Evolutionary conservation across 2,113 vertebrate species (phyloP), one percentile per base, ranked within the genome.

Genomic region (Podilymbus podiceps): DNA sequence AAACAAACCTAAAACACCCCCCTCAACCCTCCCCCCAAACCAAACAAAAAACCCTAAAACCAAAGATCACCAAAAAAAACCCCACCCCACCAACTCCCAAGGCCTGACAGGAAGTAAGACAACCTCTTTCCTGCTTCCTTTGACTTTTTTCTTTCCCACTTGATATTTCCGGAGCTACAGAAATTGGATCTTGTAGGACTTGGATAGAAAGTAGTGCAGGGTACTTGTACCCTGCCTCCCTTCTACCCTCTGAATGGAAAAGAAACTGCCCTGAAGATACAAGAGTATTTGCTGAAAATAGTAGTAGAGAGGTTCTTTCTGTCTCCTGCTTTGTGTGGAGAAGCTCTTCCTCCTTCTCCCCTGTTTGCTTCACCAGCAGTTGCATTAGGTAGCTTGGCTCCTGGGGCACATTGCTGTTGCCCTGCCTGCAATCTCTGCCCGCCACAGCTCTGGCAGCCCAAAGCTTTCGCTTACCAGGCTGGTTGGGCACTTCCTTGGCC

Each of bases 351-450:
- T 27, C 18, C 13, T 42, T 33, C 42, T 72, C 7, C 21, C 18
- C 12, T 9, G 4, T 19, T 15, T 58, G 38, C 40, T 80, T 68
- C 22, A 33, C 21, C 35, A 78, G 56, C 9, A 63, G 64, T 21
- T 81, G 60, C 12, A 3, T 46, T 62, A 25, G 33, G 75, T 58
- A 27, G 19, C 27, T 47, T 49, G 62, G 35, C 19, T 63, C 5
- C 12, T 17, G 27, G 35, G 31, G 6, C 40, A 16, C 0, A 0
- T 8, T 49, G 19, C 38, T 52, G 28, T 13, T 55, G 67, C 19
- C 74, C 49, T 53, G 6, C 33, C 15, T 68, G n/a, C 7, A 4
- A 24, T 27, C n/a, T 72, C 33, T 79, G 62, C 33, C 28, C 35
- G 21, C n/a, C 58, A 27, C 31, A 74, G 56, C 44, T 62, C 47